phyloP scores from a whole-genome alignment of 2,888 invertebrate species.

The Drosophila fulvimacula region DNA sequence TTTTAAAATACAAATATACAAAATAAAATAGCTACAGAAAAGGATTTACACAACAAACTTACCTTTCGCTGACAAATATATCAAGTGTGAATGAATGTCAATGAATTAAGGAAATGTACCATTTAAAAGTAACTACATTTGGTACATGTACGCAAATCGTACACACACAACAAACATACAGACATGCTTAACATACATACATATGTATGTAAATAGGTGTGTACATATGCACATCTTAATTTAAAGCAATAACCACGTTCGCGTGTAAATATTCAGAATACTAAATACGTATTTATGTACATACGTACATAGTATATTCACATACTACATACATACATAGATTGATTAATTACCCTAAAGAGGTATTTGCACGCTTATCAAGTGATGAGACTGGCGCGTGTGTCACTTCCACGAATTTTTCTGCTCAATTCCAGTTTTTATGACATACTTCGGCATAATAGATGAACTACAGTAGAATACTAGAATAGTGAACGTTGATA shows the following conservation, averaged over 20 bases:
- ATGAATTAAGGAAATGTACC: background rate
- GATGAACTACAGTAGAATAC: constrained; percentile 23
- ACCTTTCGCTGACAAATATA: background rate
- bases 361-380: constrained; percentile 66
- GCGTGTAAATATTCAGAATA: background rate
- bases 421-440: constrained; percentile 29
- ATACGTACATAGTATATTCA: background rate
- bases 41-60: background rate
- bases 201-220: background rate
- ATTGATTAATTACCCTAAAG: constrained; percentile 42
- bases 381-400: constrained; percentile 65
- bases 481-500: background rate
- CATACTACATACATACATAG: background rate
- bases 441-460: constrained; percentile 20
- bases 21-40: background rate
- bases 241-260: constrained; percentile 1
- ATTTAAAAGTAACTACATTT: background rate
- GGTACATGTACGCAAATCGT: background rate
- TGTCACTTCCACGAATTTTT: constrained; percentile 48
- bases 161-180: background rate
- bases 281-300: background rate
- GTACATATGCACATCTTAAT: constrained; percentile 3
- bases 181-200: too few relatives aligned
- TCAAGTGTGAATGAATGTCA: background rate
- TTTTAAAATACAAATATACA: background rate